Percentiles rank a stretch among this genome's conserved stretches.
Conservation (phyloP, 1,140 invertebrate genomes). For the Elysia chlorotica region DNA sequence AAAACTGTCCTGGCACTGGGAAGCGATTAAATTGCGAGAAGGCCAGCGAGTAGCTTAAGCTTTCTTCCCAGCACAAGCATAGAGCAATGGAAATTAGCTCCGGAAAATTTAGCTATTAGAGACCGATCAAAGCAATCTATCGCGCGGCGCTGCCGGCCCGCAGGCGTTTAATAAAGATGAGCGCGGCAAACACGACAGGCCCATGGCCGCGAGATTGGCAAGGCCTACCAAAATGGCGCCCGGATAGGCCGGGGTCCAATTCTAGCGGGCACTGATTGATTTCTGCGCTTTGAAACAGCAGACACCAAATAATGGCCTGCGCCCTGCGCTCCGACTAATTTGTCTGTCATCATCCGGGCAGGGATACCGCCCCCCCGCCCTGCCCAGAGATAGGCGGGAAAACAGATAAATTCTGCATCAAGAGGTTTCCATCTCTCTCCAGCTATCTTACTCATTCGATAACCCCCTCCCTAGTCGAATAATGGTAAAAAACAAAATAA, state of each 20-base stretch:
- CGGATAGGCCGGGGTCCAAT: not conserved
- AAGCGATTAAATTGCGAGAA: slow-evolving; percentile 17
- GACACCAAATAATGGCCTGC: slow-evolving; percentile 15
- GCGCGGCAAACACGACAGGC: too few relatives aligned
- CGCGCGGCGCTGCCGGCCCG: not conserved
- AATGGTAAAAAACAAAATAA: too few relatives aligned
- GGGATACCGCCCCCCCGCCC: too few relatives aligned
- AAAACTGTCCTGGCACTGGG: slow-evolving; percentile 1
- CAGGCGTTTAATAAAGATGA: slow-evolving; percentile 20
- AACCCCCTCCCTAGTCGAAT: too few relatives aligned
- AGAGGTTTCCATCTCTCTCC: not conserved
- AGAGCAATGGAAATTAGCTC: slow-evolving; percentile 21
- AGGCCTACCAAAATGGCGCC: not conserved
- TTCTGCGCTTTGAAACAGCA: slow-evolving; percentile 6
- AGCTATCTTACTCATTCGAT: not conserved
- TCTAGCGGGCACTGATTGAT: slow-evolving; percentile 15
- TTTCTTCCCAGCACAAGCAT: not conserved
- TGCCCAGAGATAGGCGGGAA: too few relatives aligned
- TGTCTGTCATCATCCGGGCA: slow-evolving; percentile 6
- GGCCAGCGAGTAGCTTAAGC: slow-evolving; percentile 8
- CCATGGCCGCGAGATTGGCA: too few relatives aligned
- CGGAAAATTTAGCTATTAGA: slow-evolving; percentile 22
- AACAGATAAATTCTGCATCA: not conserved
- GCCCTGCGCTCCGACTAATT: slow-evolving; percentile 8
- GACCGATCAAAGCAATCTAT: slow-evolving; percentile 23